These are phyloP conservation scores for Notarius lentiginosus DNA, from an alignment of 2,113 vertebrate genomes.

Conservation along the genomic window DNA sequence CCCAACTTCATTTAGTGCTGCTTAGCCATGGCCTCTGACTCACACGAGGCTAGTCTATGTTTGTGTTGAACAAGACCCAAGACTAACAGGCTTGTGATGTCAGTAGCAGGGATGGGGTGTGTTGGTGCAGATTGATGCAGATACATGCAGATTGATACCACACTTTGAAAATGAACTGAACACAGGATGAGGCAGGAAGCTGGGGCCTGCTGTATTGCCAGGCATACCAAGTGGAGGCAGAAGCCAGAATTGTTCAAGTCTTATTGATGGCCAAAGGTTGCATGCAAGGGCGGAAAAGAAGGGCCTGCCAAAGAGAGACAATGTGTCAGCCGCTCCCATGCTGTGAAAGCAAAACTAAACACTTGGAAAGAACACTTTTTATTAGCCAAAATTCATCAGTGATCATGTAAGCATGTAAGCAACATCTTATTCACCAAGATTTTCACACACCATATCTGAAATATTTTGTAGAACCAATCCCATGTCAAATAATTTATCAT, in stretches of 20 bases:
- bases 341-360: slow-evolving; percentile 5
- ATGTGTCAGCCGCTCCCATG: slow-evolving; percentile 36
- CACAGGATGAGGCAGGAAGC: slow-evolving; percentile 24
- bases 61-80: slow-evolving; percentile 55
- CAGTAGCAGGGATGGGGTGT: slow-evolving; percentile 15
- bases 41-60: slow-evolving; percentile 26
- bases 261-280: slow-evolving; percentile 32
- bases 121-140: not conserved
- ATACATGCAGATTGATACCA: slow-evolving; percentile 26
- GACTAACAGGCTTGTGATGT: slow-evolving; percentile 38
- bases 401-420: not conserved
- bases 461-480: not conserved
- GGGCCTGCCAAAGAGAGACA: slow-evolving; percentile 27
- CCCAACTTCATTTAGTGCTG: slow-evolving; percentile 26
- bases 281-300: slow-evolving; percentile 27
- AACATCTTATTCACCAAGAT: not conserved
- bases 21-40: slow-evolving; percentile 29
- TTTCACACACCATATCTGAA: not conserved
- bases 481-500: not conserved
- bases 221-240: not conserved
- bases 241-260: slow-evolving; percentile 23
- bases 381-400: not conserved
- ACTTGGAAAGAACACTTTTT: not conserved
- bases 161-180: slow-evolving; percentile 31
- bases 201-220: not conserved